phyloP scores from a whole-genome alignment of 2,113 vertebrate species.

The Sakesphorus luctuosus region DNA sequence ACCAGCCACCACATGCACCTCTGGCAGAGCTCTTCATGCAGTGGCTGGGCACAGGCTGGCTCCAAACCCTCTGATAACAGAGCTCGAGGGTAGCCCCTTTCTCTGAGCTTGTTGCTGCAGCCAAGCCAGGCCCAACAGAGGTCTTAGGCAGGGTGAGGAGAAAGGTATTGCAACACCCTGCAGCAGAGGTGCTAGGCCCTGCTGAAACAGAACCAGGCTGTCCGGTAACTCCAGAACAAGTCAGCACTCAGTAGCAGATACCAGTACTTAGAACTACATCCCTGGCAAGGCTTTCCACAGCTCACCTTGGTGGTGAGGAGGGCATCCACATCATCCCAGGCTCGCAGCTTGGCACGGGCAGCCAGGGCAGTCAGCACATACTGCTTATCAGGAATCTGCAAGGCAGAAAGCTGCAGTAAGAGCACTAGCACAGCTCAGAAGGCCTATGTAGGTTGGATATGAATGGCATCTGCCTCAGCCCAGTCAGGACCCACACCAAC shows the following conservation, averaged over 20 bases:
- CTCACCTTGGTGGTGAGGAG: slow-evolving; percentile 89
- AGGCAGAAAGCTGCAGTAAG: slow-evolving; percentile 34
- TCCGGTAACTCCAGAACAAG: neutral
- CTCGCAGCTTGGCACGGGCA: slow-evolving; percentile 90
- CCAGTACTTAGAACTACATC: neutral
- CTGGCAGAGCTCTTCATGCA: neutral
- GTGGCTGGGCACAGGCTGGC: neutral
- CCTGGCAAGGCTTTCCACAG: neutral
- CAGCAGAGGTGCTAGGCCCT: neutral
- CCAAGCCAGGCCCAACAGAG: neutral
- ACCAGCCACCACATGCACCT: neutral
- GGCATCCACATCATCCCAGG: slow-evolving; percentile 91
- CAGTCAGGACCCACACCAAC: neutral
- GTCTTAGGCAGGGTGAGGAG: neutral
- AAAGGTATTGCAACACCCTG: neutral
- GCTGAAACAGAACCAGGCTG: neutral
- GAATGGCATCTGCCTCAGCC: neutral
- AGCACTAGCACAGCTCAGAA: neutral
- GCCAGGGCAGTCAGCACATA: slow-evolving; percentile 90
- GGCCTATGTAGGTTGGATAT: neutral
- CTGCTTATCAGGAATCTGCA: slow-evolving; percentile 94
- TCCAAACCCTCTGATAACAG: neutral
- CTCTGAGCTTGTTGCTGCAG: neutral
- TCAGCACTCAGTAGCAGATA: neutral
- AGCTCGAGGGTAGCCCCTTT: neutral